Base-by-base conservation (phyloP, 2,888 invertebrate genomes). In the Acleris sparsana region DNA sequence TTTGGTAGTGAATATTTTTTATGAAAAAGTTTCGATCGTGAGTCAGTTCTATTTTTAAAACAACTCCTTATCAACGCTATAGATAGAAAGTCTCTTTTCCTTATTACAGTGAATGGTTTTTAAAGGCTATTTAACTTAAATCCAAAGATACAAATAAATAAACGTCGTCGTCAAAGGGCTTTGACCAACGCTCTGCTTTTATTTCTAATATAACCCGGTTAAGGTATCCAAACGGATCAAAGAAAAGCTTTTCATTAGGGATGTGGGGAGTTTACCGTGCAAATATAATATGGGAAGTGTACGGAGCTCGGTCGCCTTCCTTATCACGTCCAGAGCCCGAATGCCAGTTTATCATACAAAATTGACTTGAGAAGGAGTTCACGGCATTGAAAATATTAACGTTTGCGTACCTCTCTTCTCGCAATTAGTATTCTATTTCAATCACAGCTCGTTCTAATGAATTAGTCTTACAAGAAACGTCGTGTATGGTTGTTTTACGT, bases 221-320 rank as follows among this genome's bases (percentile, higher is more conserved):
- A 63, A 52, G 44, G 51, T 62, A 55, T 52, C 52, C 44, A 51
- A 33, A 63, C 33, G 46, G 57, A 63, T 58, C 63, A 57, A 63
- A 63, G 63, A 57, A 63, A 63, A 33, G 57, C 44, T 46, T 63
- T 58, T 63, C 51, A 57, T 63, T 63, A 58, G 52, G 46, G 39
- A 44, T 33, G 46, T 16, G 52, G 63, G 43, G 51, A 55, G 57
- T 52, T 44, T 43, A 43, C 57, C 5, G 57, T 52, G 46, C 46
- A 58, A 63, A 63, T 46, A 63, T 58, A 58, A 63, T 46, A 57
- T 20, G 29, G 43, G 51, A 61, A 61, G 61, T 61, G 48, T 63
- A 58, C 56, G 52, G 44, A 56, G 49, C 20, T 56, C 25, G 44
- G 44, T 57, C 11, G 49, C 20, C 22, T 57, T 52, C 51, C 29